Conservation (phyloP, 2,797 vertebrate species). For the Mormyrops attenuatus region DNA sequence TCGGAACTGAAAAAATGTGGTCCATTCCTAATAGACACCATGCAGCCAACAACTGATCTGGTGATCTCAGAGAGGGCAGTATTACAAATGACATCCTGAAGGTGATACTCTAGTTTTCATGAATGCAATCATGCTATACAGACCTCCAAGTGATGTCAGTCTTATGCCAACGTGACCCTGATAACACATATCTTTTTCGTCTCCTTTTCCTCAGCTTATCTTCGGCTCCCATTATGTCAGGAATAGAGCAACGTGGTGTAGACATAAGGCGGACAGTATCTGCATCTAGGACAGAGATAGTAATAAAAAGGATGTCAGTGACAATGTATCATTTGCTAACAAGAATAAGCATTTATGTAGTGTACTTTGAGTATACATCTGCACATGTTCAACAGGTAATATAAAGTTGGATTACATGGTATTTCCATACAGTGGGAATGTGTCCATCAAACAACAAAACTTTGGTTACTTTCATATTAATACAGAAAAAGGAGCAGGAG, state of each 20-base stretch:
- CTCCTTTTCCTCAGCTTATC: slow-evolving; percentile 62
- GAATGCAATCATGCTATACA: neutral
- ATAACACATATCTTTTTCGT: slow-evolving; percentile 65
- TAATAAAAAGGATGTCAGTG: neutral
- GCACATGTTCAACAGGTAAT: neutral
- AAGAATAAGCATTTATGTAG: neutral
- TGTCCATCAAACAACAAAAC: neutral
- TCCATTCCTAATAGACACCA: neutral
- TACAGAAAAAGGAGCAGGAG: neutral
- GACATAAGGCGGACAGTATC: slow-evolving; percentile 52
- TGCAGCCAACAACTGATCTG: neutral
- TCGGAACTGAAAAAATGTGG: neutral
- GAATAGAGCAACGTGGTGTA: slow-evolving; percentile 78
- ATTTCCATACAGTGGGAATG: neutral
- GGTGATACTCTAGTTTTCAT: neutral
- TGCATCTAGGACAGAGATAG: neutral
- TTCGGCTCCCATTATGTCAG: slow-evolving; percentile 69
- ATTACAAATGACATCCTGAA: neutral
- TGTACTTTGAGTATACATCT: neutral
- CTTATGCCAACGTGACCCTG: slow-evolving; percentile 68
- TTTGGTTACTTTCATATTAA: neutral
- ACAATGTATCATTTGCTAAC: neutral
- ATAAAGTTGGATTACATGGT: neutral
- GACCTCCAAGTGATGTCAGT: slow-evolving; percentile 61
- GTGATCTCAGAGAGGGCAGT: neutral